Evolutionary conservation across 2,113 vertebrate genomes (phyloP), one percentile per base, ranked within the genome.

Genomic region (Ciconia stormi): DNA sequence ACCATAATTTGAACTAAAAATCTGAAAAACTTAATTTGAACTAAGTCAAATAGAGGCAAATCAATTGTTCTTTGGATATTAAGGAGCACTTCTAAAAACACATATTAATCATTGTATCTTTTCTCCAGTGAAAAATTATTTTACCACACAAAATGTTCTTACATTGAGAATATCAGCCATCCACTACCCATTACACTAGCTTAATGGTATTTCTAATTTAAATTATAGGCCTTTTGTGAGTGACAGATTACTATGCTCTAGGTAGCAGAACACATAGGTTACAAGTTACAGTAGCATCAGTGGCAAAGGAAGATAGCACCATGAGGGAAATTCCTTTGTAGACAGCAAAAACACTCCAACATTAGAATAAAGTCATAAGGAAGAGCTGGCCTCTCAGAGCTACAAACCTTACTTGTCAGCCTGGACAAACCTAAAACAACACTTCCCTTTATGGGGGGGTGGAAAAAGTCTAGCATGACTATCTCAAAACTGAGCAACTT

Each of bases 321-420:
- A 16, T 2, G 2, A 49, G 4, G 13, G 3, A 12, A 58, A 66
- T 44, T 13, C 19, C 27, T 26, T 34, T 47, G 9, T 2, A 80
- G 8, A 16, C 2, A 77, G 18, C 1, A 69, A 90, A 73, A 62
- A 50, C 3, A 0, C 0, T 38, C 2, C 9, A 17, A 25, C 2
- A 55, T 10, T 13, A 77, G 38, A 80, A 49, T 16, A 1, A 78
- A 59, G 10, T 49, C 34, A 44, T 26, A 16, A 77, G 7, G 13
- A 95, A 6, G 16, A 81, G 11, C 3, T 55, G 9, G 29, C 22
- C 19, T 65, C 36, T 46, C 34, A 78, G 20, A 77, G 10, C 14
- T 44, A 63, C 8, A 83, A 9, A 40, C 2, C 17, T 58, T 49
- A 47, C 29, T 3, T 72, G 6, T 52, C 21, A 77, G 34, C 18